Evolutionary conservation across 2,888 invertebrate genomes (phyloP).

Genomic region (Zygothrica quintamaculata): DNA sequence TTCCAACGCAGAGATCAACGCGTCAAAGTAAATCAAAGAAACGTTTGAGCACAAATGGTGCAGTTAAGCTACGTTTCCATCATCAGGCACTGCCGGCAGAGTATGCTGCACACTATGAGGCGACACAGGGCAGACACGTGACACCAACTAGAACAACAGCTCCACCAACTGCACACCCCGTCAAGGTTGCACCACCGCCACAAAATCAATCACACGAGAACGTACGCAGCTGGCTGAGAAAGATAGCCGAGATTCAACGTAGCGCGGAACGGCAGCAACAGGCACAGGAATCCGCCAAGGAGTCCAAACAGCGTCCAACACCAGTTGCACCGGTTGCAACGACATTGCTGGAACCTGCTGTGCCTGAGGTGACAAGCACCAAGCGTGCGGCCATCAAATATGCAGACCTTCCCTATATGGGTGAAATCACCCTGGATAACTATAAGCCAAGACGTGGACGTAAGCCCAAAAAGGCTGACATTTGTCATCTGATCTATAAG

Average conservation of each 20-base stretch:
- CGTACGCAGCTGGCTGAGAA: conserved; percentile 90
- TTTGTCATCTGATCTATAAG: conserved; percentile 95
- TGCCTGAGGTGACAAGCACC: conserved; percentile 50
- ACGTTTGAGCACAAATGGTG: conserved; percentile 81
- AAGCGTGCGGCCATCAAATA: conserved; percentile 87
- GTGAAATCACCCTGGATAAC: conserved; percentile 95
- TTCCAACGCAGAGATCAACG: conserved; percentile 20
- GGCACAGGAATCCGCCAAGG: conserved; percentile 32
- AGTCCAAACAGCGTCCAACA: conserved; percentile 2
- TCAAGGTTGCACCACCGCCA: conserved; percentile 60
- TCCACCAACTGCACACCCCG: conserved; percentile 81
- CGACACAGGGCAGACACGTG: conserved; percentile 86
- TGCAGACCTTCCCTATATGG: conserved; percentile 95
- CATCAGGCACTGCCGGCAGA: conserved; percentile 92
- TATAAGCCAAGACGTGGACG: conserved; percentile 93
- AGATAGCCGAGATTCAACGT: conserved; percentile 89
- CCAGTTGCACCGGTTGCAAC: background rate
- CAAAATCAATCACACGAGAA: conserved; percentile 87
- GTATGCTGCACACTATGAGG: conserved; percentile 92
- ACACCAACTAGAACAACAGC: no score
- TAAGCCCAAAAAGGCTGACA: conserved; percentile 96
- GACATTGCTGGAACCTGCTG: background rate
- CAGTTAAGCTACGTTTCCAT: conserved; percentile 91
- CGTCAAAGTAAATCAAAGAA: conserved; percentile 52
- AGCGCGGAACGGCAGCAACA: conserved; percentile 75